Evolutionary conservation across 1,140 invertebrate genomes (phyloP), one percentile per base, ranked within the genome.

Genomic region (Drosophila truncata): DNA sequence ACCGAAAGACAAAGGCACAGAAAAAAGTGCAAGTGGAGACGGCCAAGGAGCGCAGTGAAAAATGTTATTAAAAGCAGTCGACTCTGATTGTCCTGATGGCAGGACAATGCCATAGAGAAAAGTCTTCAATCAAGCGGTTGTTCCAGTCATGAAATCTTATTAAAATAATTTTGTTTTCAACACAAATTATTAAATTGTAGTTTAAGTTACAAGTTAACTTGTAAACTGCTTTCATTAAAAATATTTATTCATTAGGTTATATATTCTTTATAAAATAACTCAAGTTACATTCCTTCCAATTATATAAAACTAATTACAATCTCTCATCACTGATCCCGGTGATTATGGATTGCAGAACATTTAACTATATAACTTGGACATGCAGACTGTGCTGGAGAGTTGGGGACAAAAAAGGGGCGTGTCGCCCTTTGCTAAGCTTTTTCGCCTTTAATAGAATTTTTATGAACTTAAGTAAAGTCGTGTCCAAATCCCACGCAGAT

Each of bases 381-480:
- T 67, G 37, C 71, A 59, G 13, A 8, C 25, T 20, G 41, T 18
- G 31, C 33, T 44, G 0, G 18, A 16, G 33, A 44, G 50, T 11
- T 37, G 33, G 20, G 16, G 13, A 39, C 31, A 35, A 23, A 18
- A 78, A 62, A 62, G 57, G 58, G 74, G 62, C 59, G 84, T 78
- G 71, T 46, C 33, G 50, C 29, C 52, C 31, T 44, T 44, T 33
- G 65, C 20, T 57, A 65, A 52, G 74, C 71, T 75, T 52, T 71
- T 78, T 72, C 65, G 71, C 59, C 69, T 88, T 85, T 88, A 90
- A 88, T 88, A 88, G 85, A 90, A 90, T 90, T 88, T 80, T 88
- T 88, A 88, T 88, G 85, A 85, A 90, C 78, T 88, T 88, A 81
- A 88, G 84, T 88, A 88, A 88, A 88, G 85, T 90, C 84, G 84